Percentiles rank a stretch among this genome's conserved stretches.
phyloP scores from a whole-genome alignment of 2,113 vertebrate species.

The Cathartes aura region DNA sequence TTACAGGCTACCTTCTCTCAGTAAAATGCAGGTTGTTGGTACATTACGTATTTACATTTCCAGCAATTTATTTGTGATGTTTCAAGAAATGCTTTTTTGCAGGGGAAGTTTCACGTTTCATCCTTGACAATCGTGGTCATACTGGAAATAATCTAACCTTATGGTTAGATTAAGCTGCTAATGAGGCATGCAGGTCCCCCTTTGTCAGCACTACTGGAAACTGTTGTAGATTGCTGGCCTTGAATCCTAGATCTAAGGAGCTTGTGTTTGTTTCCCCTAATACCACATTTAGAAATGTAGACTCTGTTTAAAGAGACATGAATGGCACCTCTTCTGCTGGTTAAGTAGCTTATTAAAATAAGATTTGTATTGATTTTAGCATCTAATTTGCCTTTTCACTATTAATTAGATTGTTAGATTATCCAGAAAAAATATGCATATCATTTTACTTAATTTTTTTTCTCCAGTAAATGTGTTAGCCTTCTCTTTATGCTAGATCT shows the following conservation, averaged over 20 bases:
- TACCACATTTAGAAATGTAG: not conserved
- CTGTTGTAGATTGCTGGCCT: slow-evolving; percentile 20
- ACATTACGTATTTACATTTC: not conserved
- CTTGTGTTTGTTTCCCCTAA: slow-evolving; percentile 9
- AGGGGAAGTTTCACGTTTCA: not conserved
- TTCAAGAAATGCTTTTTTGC: not conserved
- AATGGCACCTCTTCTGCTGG: not conserved
- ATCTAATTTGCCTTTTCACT: not conserved
- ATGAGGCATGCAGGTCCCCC: slow-evolving; percentile 36
- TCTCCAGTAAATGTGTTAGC: not conserved
- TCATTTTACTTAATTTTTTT: not conserved
- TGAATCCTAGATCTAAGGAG: slow-evolving; percentile 2
- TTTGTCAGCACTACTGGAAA: slow-evolving; percentile 33
- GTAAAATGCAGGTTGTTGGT: not conserved
- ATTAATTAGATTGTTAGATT: not conserved
- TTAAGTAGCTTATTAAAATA: slow-evolving; percentile 7
- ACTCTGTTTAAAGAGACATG: not conserved
- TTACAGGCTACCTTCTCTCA: not conserved
- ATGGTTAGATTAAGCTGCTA: slow-evolving; percentile 50
- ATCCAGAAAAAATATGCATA: not conserved
- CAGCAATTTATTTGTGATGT: not conserved
- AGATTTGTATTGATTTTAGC: not conserved
- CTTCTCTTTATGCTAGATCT: not conserved
- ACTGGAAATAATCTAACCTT: slow-evolving; percentile 39
- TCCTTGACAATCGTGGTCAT: rapidly evolving